A percentile compares a stretch with the other conserved stretches of the same genome.
These are phyloP conservation scores for Halcyon chelicuti DNA, from an alignment of 2,797 vertebrate species.

Conservation along the genomic window DNA sequence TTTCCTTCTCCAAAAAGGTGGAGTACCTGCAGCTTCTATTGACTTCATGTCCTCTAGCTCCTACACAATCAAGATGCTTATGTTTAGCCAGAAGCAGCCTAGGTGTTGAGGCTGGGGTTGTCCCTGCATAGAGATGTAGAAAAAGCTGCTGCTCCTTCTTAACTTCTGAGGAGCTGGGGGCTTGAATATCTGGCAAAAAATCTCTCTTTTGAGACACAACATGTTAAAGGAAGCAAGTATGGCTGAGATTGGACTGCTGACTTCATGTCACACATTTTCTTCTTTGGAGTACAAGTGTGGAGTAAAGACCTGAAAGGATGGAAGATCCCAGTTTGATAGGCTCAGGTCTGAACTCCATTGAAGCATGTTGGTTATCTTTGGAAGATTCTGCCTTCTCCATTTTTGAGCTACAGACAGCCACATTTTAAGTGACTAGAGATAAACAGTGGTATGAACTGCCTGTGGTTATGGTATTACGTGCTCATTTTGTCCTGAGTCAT, in stretches of 20 bases:
- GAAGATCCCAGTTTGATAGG: neutral
- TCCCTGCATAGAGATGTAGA: neutral
- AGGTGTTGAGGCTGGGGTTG: neutral
- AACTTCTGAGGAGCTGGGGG: neutral
- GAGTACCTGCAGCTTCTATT: neutral
- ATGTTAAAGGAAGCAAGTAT: neutral
- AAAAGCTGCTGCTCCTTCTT: neutral
- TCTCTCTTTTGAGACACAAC: neutral
- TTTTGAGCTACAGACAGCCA: neutral
- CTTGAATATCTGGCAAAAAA: neutral
- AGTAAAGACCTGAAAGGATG: neutral
- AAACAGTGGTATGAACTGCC: neutral
- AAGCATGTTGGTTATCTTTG: neutral
- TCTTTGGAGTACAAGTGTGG: neutral
- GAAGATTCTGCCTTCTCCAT: neutral
- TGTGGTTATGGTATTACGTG: neutral
- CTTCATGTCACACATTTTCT: neutral
- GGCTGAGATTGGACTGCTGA: neutral
- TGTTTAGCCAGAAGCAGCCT: neutral
- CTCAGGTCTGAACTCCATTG: neutral
- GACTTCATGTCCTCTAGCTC: neutral
- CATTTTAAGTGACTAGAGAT: neutral
- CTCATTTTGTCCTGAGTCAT: neutral
- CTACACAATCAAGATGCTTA: neutral
- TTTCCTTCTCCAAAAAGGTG: neutral